phyloP scores from a whole-genome alignment of 2,888 invertebrate genomes.

The Polydrusus pterygomalis region DNA sequence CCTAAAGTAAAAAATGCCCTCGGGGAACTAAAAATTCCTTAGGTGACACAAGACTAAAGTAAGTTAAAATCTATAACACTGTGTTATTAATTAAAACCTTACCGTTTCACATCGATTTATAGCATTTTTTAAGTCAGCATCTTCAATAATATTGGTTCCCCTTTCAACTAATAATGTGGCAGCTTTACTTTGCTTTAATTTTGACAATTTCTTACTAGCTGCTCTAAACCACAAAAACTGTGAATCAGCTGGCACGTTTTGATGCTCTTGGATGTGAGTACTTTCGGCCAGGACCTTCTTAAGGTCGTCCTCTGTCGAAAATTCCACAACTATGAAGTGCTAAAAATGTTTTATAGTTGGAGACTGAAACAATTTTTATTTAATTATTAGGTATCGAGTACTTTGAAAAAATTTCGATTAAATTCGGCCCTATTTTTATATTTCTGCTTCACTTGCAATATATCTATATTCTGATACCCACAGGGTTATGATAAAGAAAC shows the following conservation, averaged over 20 bases:
- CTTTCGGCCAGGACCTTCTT: conserved; percentile 75
- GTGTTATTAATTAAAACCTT: conserved; percentile 43
- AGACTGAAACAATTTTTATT: too few species aligned
- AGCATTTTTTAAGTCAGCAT: conserved; percentile 71
- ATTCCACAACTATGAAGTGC: conserved; percentile 87
- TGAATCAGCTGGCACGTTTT: conserved; percentile 79
- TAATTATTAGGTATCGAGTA: too few species aligned
- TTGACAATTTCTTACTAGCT: conserved; percentile 62
- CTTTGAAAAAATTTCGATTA: too few species aligned
- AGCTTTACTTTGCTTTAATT: conserved; percentile 63
- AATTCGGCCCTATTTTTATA: too few species aligned
- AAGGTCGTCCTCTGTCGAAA: conserved; percentile 74
- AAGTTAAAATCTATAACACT: too few species aligned
- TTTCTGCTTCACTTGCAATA: too few species aligned
- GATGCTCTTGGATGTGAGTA: conserved; percentile 75
- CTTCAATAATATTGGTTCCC: conserved; percentile 72
- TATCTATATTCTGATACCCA: too few species aligned
- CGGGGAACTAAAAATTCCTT: too few species aligned
- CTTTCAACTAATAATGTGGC: conserved; percentile 68
- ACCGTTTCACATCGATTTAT: conserved; percentile 74
- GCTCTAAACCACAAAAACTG: conserved; percentile 83
- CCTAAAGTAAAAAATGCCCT: too few species aligned
- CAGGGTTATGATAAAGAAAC: too few species aligned
- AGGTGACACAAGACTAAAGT: too few species aligned
- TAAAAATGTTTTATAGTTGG: conserved; percentile 65